Evolutionary conservation across 2,888 invertebrate species (phyloP).

Genomic region (Platerodrilus igneus): DNA sequence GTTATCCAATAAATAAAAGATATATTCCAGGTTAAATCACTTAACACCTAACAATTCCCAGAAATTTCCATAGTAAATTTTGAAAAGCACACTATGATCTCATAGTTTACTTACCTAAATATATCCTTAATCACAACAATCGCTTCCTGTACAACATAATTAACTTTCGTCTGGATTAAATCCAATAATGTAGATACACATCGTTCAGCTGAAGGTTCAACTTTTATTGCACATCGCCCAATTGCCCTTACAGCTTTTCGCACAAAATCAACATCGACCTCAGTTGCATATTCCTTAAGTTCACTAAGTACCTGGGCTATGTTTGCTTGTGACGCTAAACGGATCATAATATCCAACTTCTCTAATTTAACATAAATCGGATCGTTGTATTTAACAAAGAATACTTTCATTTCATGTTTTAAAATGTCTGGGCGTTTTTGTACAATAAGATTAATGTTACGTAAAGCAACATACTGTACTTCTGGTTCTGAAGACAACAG

Average conservation of each 20-base stretch:
- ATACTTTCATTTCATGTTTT: slow-evolving; percentile 99
- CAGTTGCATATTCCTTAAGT: slow-evolving; percentile 97
- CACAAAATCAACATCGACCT: slow-evolving; percentile 99
- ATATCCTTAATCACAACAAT: slow-evolving; percentile 99
- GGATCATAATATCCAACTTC: slow-evolving; percentile 98
- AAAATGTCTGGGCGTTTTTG: slow-evolving; percentile 98
- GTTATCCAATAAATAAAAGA: too few relatives aligned
- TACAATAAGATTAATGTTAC: slow-evolving; percentile 98
- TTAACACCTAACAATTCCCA: too few relatives aligned
- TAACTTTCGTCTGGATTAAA: slow-evolving; percentile 98
- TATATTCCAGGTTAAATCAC: too few relatives aligned
- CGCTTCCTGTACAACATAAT: slow-evolving; percentile 99
- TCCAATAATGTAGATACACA: slow-evolving; percentile 97
- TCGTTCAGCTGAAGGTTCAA: slow-evolving; percentile 95
- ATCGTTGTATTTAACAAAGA: slow-evolving; percentile 99
- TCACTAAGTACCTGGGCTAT: slow-evolving; percentile 98
- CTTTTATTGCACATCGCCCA: slow-evolving; percentile 97
- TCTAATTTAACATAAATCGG: slow-evolving; percentile 99
- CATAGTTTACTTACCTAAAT: slow-evolving; percentile 65
- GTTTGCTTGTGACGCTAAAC: slow-evolving; percentile 94
- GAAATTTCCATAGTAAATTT: too few relatives aligned
- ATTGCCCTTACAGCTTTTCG: slow-evolving; percentile 98
- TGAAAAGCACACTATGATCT: too few relatives aligned
- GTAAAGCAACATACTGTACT: slow-evolving; percentile 96
- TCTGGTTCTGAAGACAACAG: slow-evolving; percentile 97